Percentiles rank a stretch among this genome's conserved stretches.
Conservation (phyloP, 2,888 invertebrate genomes). For the Tetranychus truncatus region DNA sequence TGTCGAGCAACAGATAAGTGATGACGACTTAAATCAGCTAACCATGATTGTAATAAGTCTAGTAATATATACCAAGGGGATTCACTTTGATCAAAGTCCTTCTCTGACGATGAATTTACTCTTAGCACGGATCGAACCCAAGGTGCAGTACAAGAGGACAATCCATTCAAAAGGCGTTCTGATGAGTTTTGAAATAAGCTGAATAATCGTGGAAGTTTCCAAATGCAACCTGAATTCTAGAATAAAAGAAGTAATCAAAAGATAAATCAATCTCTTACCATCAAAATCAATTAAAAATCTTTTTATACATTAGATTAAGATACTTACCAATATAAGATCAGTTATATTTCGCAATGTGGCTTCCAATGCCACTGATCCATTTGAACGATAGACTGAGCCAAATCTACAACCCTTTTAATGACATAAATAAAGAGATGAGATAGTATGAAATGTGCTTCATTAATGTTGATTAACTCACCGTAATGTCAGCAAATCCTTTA, state of each 20-base stretch:
- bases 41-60: slow-evolving; percentile 18
- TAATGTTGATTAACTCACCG: slow-evolving; percentile 14
- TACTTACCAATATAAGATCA: slow-evolving; percentile 17
- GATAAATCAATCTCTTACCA: too few relatives aligned
- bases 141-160: slow-evolving; percentile 19
- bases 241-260: not conserved
- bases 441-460: not conserved
- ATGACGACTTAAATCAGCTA: slow-evolving; percentile 20
- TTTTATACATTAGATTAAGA: not conserved
- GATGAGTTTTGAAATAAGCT: slow-evolving; percentile 18
- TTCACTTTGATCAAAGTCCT: not conserved
- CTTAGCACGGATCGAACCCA: slow-evolving; percentile 16
- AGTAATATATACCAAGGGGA: slow-evolving; percentile 20
- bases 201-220: slow-evolving; percentile 18
- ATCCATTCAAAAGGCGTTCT: slow-evolving; percentile 12
- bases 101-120: not conserved
- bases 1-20: slow-evolving; percentile 16
- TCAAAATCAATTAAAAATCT: not conserved
- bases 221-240: slow-evolving; percentile 19
- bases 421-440: not conserved
- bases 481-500: slow-evolving; percentile 21
- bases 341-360: slow-evolving; percentile 17
- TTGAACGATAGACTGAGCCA: slow-evolving; percentile 13
- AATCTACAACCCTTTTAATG: slow-evolving; percentile 18
- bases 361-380: slow-evolving; percentile 11